These are phyloP conservation scores for Esperia sulphurella DNA, from an alignment of 2,888 invertebrate species.

Conservation along the genomic window DNA sequence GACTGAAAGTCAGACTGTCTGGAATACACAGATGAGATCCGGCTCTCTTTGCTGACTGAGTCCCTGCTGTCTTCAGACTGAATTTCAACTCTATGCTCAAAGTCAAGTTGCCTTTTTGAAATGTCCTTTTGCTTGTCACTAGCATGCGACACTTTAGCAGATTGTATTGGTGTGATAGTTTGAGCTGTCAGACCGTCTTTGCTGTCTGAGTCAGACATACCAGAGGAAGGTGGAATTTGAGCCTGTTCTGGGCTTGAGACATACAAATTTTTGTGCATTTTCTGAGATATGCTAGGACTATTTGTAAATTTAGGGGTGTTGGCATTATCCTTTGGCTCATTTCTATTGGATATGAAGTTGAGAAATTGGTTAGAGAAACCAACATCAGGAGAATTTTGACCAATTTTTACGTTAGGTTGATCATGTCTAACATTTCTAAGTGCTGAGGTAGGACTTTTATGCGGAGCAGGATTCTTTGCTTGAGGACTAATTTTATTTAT, in stretches of 20 bases:
- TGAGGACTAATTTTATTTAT: conserved; percentile 36
- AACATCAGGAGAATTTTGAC: conserved; percentile 63
- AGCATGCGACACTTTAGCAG: conserved; percentile 58
- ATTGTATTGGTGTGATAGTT: conserved; percentile 62
- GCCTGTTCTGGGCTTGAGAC: conserved; percentile 75
- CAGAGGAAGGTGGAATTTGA: conserved; percentile 72
- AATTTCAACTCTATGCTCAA: conserved; percentile 64
- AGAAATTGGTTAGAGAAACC: conserved; percentile 73
- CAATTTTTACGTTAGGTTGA: conserved; percentile 58
- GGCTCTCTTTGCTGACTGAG: conserved; percentile 68
- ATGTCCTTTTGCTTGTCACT: conserved; percentile 68
- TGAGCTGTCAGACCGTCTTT: conserved; percentile 72
- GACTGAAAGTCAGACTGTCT: conserved; percentile 69
- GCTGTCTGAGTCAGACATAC: conserved; percentile 70
- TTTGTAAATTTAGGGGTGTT: conserved; percentile 75
- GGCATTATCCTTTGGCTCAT: conserved; percentile 75
- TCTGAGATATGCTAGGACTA: conserved; percentile 72
- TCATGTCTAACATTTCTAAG: conserved; percentile 69
- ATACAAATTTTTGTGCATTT: conserved; percentile 75
- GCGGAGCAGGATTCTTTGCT: conserved; percentile 39
- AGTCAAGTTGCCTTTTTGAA: conserved; percentile 71
- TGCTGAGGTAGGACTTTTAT: conserved; percentile 62
- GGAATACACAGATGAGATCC: conserved; percentile 66
- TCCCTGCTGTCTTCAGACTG: conserved; percentile 75
- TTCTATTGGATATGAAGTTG: conserved; percentile 71